These are phyloP conservation scores for Coremacera marginata DNA, from an alignment of 2,888 invertebrate species.

Conservation along the genomic window DNA sequence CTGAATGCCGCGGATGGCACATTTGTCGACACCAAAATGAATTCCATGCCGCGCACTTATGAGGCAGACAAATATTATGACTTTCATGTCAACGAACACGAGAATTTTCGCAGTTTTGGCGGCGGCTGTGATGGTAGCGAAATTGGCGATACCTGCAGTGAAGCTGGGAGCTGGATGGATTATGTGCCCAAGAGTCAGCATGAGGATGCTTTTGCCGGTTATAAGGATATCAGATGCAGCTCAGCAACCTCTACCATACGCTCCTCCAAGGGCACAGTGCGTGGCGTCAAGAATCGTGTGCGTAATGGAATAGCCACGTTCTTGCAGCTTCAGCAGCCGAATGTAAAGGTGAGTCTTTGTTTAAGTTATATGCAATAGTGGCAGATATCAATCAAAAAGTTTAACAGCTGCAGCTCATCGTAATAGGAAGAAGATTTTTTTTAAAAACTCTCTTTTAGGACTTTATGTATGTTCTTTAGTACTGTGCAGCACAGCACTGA, in stretches of 20 bases:
- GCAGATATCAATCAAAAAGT: no score
- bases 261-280: conserved; percentile 92
- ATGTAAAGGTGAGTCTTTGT: conserved; percentile 78
- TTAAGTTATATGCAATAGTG: not conserved
- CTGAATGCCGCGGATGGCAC: conserved; percentile 53
- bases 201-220: conserved; percentile 83
- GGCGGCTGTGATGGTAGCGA: conserved; percentile 39
- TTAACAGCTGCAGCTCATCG: no score
- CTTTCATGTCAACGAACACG: conserved; percentile 82
- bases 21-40: conserved; percentile 57
- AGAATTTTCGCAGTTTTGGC: conserved; percentile 59
- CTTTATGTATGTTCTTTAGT: no score
- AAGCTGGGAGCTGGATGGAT: conserved; percentile 50
- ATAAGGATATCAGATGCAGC: conserved; percentile 77
- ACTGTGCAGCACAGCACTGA: no score
- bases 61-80: conserved; percentile 85
- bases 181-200: conserved; percentile 53
- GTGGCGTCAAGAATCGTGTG: conserved; percentile 94
- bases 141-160: conserved; percentile 33
- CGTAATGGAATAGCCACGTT: conserved; percentile 96
- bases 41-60: conserved; percentile 69
- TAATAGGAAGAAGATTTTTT: no score
- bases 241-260: conserved; percentile 82
- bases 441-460: no score
- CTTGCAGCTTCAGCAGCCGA: conserved; percentile 83